Evolutionary conservation across 2,113 vertebrate species (phyloP), one percentile per base, ranked within the genome.

Genomic region (Tetraodon nigroviridis): DNA sequence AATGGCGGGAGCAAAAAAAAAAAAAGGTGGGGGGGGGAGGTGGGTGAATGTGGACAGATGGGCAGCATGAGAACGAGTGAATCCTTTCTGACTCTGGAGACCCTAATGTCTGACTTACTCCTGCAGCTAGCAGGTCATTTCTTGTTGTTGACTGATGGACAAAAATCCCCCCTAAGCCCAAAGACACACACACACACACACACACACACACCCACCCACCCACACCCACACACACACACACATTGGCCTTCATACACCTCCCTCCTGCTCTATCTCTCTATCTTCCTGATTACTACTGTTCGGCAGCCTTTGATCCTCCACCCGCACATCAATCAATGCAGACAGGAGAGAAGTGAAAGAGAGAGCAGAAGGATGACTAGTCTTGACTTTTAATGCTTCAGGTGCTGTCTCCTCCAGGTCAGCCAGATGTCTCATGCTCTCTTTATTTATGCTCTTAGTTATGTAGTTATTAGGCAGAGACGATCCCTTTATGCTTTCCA

Each of bases 401-500:
- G 81, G 82, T 87, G 82, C 75, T 69, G 70, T 85, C 74, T 88
- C 72, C 62, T 76, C 69, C 78, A 56, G 80, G 82, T 81, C 85
- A 79, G 66, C 58, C 64, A 51, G 42, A 67, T 64, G 76, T 80
- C 77, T 83, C 72, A 81, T 69, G 69, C 77, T 72, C 67, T 84
- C 68, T 87, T 89, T 87, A 86, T 87, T 85, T 76, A 86, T 80
- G 61, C 69, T 77, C 76, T 80, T 88, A 75, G 83, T 86, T 85
- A 81, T 85, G 81, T 86, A 82, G 87, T 86, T 90, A 88, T 88
- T 86, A 80, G 68, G 74, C 61, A 54, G 44, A 1, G 11, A 61
- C 32, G 27, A 72, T 65, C 14, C 68, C 61, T 65, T 55, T 46
- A 50, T 41, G 24, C 40, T 54, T 44, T 64, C 49, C 65, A 64